phyloP scores from a whole-genome alignment of 2,113 vertebrate genomes.

The Cyanoramphus novaezelandiae region DNA sequence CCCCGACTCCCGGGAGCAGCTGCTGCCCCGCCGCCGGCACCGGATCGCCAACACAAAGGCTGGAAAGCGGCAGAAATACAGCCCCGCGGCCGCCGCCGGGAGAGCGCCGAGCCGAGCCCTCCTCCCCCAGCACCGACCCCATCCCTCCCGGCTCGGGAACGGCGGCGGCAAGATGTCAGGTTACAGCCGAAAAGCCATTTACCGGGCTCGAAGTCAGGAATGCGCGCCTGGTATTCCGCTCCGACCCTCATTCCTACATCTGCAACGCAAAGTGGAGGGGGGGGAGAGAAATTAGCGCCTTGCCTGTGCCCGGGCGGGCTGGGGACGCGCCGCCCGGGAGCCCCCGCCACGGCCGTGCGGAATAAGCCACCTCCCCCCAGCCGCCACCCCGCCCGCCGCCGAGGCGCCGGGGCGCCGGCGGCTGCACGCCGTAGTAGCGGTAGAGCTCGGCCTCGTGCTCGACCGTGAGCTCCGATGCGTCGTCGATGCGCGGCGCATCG shows the following conservation, averaged over 20 bases:
- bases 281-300: constrained; percentile 12
- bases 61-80: not conserved
- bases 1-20: not conserved
- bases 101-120: not conserved
- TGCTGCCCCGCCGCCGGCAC: not conserved
- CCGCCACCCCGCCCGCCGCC: not conserved
- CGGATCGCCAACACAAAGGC: constrained; percentile 38
- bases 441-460: too few relatives aligned
- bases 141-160: not conserved
- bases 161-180: constrained; percentile 36
- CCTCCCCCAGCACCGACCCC: not conserved
- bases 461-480: too few relatives aligned
- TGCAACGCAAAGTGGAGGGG: constrained; percentile 66
- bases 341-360: not conserved
- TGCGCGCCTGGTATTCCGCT: constrained; percentile 91
- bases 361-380: not conserved
- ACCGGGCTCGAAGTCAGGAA: constrained; percentile 94
- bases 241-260: constrained; percentile 98
- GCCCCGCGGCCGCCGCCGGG: not conserved
- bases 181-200: constrained; percentile 53
- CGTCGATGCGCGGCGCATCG: too few relatives aligned
- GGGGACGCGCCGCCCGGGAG: not conserved
- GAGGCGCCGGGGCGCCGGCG: too few relatives aligned
- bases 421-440: too few relatives aligned
- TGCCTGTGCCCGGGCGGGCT: not conserved